Base-by-base conservation (phyloP, 1,140 invertebrate species). In the Spodoptera litura region DNA sequence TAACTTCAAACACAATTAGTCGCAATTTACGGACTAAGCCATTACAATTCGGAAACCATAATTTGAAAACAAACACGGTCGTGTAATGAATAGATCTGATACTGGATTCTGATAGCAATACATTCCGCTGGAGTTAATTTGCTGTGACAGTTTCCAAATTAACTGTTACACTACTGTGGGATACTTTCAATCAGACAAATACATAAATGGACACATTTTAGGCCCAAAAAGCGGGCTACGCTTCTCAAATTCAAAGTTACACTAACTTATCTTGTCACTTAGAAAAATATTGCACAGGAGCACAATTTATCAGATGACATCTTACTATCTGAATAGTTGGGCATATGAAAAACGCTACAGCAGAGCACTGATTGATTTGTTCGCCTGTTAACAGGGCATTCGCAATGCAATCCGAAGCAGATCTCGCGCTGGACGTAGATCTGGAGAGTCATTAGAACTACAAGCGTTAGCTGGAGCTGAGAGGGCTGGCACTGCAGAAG, bases 361-460 rank as follows among this genome's bases (percentile, higher is more conserved):
- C 31, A 31, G 31, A 31, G 0, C 4, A 2, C 9, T 44, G 38
- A 44, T 44, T 62, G 64, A 27, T 9, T 38, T 13, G 25, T 79
- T 75, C 3, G 38, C 38, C 38, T 44, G 38, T 44, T 44, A 44
- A 44, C 78, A 95, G 95, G 95, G 95, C 15, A 91, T 96, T 49
- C 90, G 95, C n/a, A 96, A 96, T 71, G 95, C 94, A 6, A 91
- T 96, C 15, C 83, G 94, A 10, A 95, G 94, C 79, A 93, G 95
- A 81, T 95, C 95, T 0, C 87, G 95, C 6, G 95, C 90, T 0
- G 91, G 95, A 2, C 92, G 95, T 0, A 91, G 96, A 31, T 96
- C 95, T 52, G 95, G 95, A 61, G 97, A 97, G 72, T 96, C 96
- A 1, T 86, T 97, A 52, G 97, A 97, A 84, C 93, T 97, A 64